A percentile compares a stretch with the other conserved stretches of the same genome.
These are phyloP conservation scores for Leucopsar rothschildi DNA, from an alignment of 2,113 vertebrate species.

Conservation along the genomic window DNA sequence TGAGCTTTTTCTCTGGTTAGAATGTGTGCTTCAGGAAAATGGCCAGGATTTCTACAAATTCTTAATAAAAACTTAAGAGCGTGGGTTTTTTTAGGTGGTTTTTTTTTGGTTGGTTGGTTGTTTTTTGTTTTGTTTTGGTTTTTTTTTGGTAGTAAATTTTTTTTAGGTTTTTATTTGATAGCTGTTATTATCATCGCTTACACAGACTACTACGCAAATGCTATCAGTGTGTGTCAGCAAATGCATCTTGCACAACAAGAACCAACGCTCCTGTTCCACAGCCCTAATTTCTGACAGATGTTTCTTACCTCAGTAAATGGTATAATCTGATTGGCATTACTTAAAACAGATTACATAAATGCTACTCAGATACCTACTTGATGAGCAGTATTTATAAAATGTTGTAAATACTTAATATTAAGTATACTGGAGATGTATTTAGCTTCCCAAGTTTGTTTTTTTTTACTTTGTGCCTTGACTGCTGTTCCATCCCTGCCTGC, in stretches of 20 bases:
- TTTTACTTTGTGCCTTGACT: neutral
- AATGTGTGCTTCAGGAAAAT: neutral
- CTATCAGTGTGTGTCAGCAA: neutral
- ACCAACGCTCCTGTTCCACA: fast-evolving
- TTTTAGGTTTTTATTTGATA: neutral
- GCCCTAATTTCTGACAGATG: neutral
- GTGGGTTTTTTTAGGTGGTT: no score
- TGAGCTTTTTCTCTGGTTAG: neutral
- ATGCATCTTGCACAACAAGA: neutral
- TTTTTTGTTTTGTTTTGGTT: neutral
- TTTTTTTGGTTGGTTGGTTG: fast-evolving
- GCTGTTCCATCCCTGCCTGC: neutral
- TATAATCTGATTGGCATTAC: neutral
- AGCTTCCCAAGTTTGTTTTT: neutral
- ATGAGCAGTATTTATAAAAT: neutral
- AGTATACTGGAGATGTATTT: neutral
- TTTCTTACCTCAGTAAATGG: neutral
- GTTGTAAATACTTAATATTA: neutral
- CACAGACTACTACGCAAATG: neutral
- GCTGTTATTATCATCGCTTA: neutral
- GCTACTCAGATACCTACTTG: neutral
- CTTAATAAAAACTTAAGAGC: fast-evolving
- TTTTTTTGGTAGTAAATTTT: neutral
- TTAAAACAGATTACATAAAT: neutral
- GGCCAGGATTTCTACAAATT: neutral